Evolutionary conservation across 2,888 invertebrate genomes (phyloP), one percentile per base, ranked within the genome.

Genomic region (Eupithecia centaureata): DNA sequence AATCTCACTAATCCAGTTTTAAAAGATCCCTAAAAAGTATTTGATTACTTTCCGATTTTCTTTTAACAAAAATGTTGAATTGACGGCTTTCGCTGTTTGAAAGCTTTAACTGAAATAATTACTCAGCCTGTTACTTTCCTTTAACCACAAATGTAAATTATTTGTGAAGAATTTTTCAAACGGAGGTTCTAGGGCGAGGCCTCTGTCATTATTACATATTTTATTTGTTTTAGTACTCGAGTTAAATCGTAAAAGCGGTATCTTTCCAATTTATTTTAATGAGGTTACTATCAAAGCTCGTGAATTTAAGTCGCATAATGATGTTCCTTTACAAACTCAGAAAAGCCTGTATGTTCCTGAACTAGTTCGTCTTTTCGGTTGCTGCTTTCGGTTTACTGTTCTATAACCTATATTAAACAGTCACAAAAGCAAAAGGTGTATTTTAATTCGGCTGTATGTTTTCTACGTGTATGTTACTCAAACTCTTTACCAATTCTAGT

Each of bases 251-350:
- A 68, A 65, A 71, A 72, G 73, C 71, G 73, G 74, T 61, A 71
- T 76, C 73, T 69, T 72, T 76, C 77, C 76, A 78, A 79, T 78
- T 76, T 73, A 78, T 79, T 82, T 82, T 80, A 82, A 82, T 80
- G 79, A 81, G 81, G 75, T 67, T 70, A 68, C 65, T 61, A 65
- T 71, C 63, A 73, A 67, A 68, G 70, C 65, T 58, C 57, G 60
- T 42, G 63, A 61, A 65, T 65, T 47, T 57, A 47, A 54, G 54
- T 63, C 47, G 47, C 63, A 61, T 58, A 60, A 61, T 63, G 30
- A 69, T 63, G 59, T 73, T 74, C 73, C 76, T 73, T 63, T 66
- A 66, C 67, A 63, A 64, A 69, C 38, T 61, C 64, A 64, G 57
- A 13, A 56, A 61, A 35, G 47, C 56, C 35, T 67, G 47, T 47